Evolutionary conservation across 2,113 vertebrate genomes (phyloP), one percentile per base, ranked within the genome.

Genomic region (Sardina pilchardus): DNA sequence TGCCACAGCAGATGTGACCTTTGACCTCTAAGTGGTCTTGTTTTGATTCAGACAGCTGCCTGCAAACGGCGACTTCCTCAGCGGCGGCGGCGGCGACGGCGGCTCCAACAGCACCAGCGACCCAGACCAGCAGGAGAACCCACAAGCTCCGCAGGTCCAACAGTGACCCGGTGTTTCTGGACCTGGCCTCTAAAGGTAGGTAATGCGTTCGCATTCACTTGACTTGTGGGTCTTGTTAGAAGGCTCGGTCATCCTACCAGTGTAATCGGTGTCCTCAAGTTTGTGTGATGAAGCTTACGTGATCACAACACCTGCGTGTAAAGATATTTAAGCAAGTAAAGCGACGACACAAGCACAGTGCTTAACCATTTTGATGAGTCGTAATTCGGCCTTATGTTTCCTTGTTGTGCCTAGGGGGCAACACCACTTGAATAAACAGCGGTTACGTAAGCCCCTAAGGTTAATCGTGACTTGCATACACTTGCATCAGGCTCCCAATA

Each of bases 131-230:
- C 63, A 50, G 75, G 81, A 92, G 83, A 84, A 21, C 81, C 2
- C 86, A 75, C 43, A 39, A 21, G 21, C 9, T 83, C 56, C 93
- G 92, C 1, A 85, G 92, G 42, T 96, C 95, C 1, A 94, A 85
- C 91, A 97, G 97, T 19, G 96, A 97, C 82, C 94, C 96, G 0
- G 82, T 92, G 82, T 90, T 97, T 21, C 89, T 93, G 85, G 91
- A 94, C 78, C 85, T 83, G 0, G 16, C 85, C 4, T 88, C 92
- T 44, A 96, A 94, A 95, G 96, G 96, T 97, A 93, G 91, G 21
- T 26, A 9, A 50, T 4, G 1, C 24, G 34, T 78, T 83, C 36
- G 53, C 21, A 59, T 24, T 59, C 21, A 3, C 48, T 50, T 50
- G 3, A 9, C 16, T 16, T 16, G 0, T 0, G 0, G 48, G 48